Conservation (phyloP, 2,113 vertebrate species). For the Lagopus muta region DNA sequence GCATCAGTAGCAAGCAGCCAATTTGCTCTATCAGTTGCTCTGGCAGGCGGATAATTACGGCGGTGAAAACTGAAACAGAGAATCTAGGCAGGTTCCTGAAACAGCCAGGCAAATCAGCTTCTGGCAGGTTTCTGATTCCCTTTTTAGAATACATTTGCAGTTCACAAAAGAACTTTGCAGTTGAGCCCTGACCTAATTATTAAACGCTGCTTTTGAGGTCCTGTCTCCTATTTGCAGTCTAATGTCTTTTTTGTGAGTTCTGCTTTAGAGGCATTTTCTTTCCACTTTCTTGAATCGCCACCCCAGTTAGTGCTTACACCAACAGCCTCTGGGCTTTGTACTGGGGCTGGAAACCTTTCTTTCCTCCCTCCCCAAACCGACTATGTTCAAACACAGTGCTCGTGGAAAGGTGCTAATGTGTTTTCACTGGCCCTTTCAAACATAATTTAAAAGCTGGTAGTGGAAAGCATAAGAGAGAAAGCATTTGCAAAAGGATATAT, state of each 20-base stretch:
- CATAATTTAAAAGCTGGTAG: not conserved
- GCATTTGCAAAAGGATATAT: not conserved
- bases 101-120: not conserved
- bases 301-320: not conserved
- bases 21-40: not conserved
- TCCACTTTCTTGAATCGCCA: not conserved
- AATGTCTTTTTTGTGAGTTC: not conserved
- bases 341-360: not conserved
- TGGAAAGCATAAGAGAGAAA: not conserved
- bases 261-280: slow-evolving; percentile 20
- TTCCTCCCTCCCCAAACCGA: not conserved
- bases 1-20: not conserved
- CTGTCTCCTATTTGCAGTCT: not conserved
- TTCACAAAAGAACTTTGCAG: not conserved
- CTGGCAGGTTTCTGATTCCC: not conserved
- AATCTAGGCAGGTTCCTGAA: not conserved
- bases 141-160: not conserved
- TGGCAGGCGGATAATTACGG: not conserved
- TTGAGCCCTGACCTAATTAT: not conserved
- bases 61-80: not conserved
- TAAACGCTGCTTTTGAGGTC: not conserved
- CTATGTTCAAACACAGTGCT: not conserved
- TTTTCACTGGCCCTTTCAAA: slow-evolving; percentile 2
- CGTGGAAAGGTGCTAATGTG: not conserved
- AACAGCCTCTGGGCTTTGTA: not conserved